phyloP scores from a whole-genome alignment of 2,113 vertebrate species.

The Columbina picui region DNA sequence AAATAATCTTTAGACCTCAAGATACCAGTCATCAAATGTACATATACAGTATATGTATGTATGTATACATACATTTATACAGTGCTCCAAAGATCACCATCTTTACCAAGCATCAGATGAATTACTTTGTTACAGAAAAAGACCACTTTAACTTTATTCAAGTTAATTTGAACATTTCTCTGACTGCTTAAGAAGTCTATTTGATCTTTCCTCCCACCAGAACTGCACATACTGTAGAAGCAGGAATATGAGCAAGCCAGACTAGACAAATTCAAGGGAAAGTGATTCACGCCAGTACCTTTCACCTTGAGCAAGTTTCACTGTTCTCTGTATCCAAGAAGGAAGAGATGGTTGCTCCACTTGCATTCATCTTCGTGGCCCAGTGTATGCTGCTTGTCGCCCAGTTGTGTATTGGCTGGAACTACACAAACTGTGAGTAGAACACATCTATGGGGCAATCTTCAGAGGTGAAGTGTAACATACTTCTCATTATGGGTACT shows the following conservation, averaged over 20 bases:
- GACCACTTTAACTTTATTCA: not conserved
- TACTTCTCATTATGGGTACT: not conserved
- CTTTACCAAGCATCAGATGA: not conserved
- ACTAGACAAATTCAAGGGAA: not conserved
- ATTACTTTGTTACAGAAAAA: not conserved
- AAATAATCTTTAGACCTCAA: not conserved
- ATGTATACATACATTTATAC: rapidly evolving
- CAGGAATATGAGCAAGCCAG: not conserved
- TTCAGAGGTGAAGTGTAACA: rapidly evolving
- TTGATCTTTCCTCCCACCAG: not conserved
- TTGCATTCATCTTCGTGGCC: not conserved
- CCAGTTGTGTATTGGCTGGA: not conserved
- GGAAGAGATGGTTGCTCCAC: not conserved
- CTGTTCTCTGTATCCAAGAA: not conserved
- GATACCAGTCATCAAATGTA: not conserved
- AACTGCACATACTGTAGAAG: not conserved
- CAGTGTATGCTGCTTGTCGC: not conserved
- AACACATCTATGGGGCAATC: not conserved
- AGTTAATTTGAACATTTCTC: not conserved
- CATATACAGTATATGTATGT: no score
- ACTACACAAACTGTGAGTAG: constrained; percentile 2
- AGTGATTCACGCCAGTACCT: not conserved
- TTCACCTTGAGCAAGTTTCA: not conserved
- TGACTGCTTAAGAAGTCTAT: not conserved
- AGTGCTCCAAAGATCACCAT: not conserved